Evolutionary conservation across 2,888 invertebrate species (phyloP).

Genomic region (Allophyes oxyacanthae): DNA sequence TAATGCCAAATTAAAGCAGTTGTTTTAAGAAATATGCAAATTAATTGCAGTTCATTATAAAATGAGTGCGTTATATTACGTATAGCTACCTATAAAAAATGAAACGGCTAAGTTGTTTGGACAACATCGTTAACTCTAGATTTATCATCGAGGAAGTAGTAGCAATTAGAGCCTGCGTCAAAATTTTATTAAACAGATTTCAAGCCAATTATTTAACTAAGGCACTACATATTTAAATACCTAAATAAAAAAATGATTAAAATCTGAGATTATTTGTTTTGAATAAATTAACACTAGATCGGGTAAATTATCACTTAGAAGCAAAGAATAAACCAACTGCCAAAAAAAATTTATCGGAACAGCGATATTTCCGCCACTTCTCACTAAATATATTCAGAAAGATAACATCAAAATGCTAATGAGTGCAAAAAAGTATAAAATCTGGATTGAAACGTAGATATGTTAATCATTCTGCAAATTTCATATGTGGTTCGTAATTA

Average conservation of each 20-base stretch:
- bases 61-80: background rate
- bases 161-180: background rate
- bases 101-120: background rate
- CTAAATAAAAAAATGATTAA: too few relatives aligned
- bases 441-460: slow-evolving; percentile 16
- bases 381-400: background rate
- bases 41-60: background rate
- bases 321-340: background rate
- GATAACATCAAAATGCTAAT: slow-evolving; percentile 14
- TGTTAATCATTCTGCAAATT: slow-evolving; percentile 45
- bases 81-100: background rate
- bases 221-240: too few relatives aligned
- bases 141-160: background rate
- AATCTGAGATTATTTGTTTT: background rate
- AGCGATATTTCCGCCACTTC: background rate
- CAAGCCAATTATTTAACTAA: background rate
- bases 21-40: slow-evolving; percentile 8
- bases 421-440: background rate
- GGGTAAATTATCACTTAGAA: background rate
- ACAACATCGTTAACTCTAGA: background rate
- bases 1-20: slow-evolving; percentile 10
- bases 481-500: slow-evolving; percentile 69
- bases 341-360: background rate
- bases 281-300: background rate
- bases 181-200: background rate